Evolutionary conservation across 2,797 vertebrate genomes (phyloP), one percentile per base, ranked within the genome.

Genomic region (Thaleichthys pacificus): DNA sequence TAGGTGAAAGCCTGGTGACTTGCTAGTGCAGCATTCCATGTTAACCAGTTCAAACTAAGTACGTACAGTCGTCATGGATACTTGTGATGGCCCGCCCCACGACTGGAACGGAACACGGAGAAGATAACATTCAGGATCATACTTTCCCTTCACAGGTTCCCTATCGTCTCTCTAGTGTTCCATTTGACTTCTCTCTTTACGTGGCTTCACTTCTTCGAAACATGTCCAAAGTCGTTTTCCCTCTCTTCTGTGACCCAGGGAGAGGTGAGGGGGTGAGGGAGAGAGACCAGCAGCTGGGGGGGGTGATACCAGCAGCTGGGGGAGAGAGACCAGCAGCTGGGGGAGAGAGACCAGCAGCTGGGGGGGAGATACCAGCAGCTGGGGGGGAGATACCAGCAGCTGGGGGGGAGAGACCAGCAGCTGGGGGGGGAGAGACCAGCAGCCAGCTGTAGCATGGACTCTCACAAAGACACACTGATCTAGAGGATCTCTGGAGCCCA

Each of bases 181-280:
- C 87, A 89, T 90, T 85, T 42, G 9, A 86, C 80, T 69, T 66
- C 69, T 78, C 77, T 76, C 79, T 80, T 75, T 26, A 15, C 19
- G 4, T 30, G 28, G 28, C 51, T 56, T 32, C 21, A 7, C 22
- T 38, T 19, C 22, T 61, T 21, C 65, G 17, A 32, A 19, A 38
- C 32, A 22, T 64, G 14, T 58, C 22, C 35, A 56, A 78, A 63
- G 74, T 68, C 62, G 71, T 70, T 64, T 70, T 69, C 82, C 82
- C 66, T 83, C 66, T 82, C 78, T 47, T 86, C 78, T 82, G 72
- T 75, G 58, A 11, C 58, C 60, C 76, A 84, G 72, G 72, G 38
- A 12, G 11, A 12, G 38, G 38, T 12, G 38, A 11, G 38, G 38
- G 7, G 38, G 38, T 42, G 38, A 42, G 38, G 8, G 8, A 7